Conservation (phyloP, 2,113 vertebrate genomes). For the Balaenoptera acutorostrata region DNA sequence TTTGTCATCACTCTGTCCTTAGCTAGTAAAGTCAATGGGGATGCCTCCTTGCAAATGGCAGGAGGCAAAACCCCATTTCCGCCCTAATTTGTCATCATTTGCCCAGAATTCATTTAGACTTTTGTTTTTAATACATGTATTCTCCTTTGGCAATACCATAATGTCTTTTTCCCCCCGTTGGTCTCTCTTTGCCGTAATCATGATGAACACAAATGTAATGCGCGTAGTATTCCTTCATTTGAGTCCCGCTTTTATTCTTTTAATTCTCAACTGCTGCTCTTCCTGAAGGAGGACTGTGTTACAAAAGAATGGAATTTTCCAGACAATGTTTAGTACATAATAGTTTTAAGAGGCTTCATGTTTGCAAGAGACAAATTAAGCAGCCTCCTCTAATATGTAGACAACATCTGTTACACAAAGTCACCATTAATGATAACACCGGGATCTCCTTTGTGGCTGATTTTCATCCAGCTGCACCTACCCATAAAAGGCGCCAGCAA, state of each 20-base stretch:
- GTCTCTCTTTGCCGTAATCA: neutral
- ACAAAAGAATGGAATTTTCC: constrained; percentile 49
- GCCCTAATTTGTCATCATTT: neutral
- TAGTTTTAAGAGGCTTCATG: constrained; percentile 67
- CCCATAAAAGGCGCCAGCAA: neutral
- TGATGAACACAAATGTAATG: neutral
- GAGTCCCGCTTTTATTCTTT: constrained; percentile 36
- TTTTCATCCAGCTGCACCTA: constrained; percentile 68
- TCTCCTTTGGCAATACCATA: neutral
- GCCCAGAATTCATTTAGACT: constrained; percentile 37
- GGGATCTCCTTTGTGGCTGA: constrained; percentile 50
- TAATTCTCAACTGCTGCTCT: constrained; percentile 43
- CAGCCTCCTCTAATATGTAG: constrained; percentile 45
- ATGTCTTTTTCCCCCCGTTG: neutral
- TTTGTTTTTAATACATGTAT: constrained; percentile 52
- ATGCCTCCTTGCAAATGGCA: neutral
- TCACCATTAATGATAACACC: constrained; percentile 3
- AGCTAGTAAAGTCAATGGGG: neutral
- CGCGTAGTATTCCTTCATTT: constrained; percentile 45
- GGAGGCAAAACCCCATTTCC: neutral
- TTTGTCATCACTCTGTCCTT: constrained; percentile 24
- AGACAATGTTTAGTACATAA: constrained; percentile 7
- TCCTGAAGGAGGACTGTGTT: constrained; percentile 22
- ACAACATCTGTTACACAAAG: constrained; percentile 69
- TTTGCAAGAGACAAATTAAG: constrained; percentile 63